Conservation (phyloP, 2,113 vertebrate species). For the Lycocorax pyrrhopterus region DNA sequence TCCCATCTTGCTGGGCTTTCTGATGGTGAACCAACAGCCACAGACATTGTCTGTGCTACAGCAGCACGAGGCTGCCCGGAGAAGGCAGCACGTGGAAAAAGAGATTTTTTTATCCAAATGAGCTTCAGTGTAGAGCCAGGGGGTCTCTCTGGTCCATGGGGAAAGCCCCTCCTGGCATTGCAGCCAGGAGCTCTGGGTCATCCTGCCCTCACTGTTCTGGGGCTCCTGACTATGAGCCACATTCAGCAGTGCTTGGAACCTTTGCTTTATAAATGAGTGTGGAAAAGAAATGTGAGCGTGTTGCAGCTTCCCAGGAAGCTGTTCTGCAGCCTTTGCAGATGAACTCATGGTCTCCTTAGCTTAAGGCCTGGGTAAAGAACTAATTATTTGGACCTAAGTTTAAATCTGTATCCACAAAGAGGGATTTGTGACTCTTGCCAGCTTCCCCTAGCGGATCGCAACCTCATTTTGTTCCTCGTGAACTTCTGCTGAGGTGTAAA, state of each 20-base stretch:
- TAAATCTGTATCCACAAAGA: slow-evolving; percentile 53
- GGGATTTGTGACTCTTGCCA: slow-evolving; percentile 57
- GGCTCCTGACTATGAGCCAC: fast-evolving
- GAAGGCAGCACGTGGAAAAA: not conserved
- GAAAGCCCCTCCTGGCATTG: not conserved
- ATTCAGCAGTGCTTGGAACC: not conserved
- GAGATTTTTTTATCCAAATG: not conserved
- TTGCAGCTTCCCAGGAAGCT: not conserved
- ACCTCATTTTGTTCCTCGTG: slow-evolving; percentile 51
- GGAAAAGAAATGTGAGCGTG: not conserved
- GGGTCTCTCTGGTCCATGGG: not conserved
- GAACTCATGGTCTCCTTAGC: not conserved
- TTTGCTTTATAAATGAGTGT: not conserved
- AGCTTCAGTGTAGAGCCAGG: not conserved
- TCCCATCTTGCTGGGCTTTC: not conserved
- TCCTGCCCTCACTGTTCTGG: fast-evolving
- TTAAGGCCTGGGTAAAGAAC: slow-evolving; percentile 27
- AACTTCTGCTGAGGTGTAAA: slow-evolving; percentile 64
- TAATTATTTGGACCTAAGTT: slow-evolving; percentile 52
- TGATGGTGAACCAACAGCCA: fast-evolving
- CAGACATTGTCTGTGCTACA: fast-evolving
- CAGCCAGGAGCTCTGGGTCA: not conserved
- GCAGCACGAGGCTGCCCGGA: fast-evolving
- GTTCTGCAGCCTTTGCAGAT: not conserved
- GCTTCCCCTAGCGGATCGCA: slow-evolving; percentile 43